Evolutionary conservation across 2,113 vertebrate genomes (phyloP), one percentile per base, ranked within the genome.

Genomic region (Opisthocomus hoazin): DNA sequence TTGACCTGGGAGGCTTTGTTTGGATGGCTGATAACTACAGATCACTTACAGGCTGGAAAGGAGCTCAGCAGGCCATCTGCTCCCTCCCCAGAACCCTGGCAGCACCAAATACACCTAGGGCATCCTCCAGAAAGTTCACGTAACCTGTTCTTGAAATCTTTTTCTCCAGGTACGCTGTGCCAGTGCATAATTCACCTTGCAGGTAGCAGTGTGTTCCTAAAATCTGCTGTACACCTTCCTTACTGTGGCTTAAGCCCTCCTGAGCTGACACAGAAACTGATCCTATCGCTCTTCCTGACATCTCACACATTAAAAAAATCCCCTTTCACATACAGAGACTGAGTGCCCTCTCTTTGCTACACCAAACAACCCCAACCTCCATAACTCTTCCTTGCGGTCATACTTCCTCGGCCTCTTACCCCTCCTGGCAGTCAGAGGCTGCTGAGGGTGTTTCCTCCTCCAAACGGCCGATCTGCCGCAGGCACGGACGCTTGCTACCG

Each of bases 381-480:
- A 64, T 46, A 68, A 24, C 29, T 60, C 43, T n/a, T 58, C 77
- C 48, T 21, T 24, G 26, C 30, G 71, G 5, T 51, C 6, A 1
- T 71, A 6, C 20, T 73, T 65, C 27, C 54, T 22, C 26, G 8
- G 39, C 22, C 13, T 65, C 19, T 34, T 5, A 20, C 3, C 81
- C 50, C 46, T 36, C 66, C 5, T 0, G 16, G 58, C 41, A 86
- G 36, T 15, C 41, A 53, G 39, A 73, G 64, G 45, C 18, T 79
- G 46, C 5, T 19, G 63, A 80, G 36, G 43, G 36, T 13, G 23
- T 17, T 45, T 81, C 32, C 24, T 15, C 22, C 36, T 53, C 64
- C 20, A 12, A 70, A 5, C 8, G 46, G 15, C 34, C 2, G 2
- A 4, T 5, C 24, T 46, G 48, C 60, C 1, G 3, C 20, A 36